Conservation (phyloP, 2,888 invertebrate species). For the Caenorhabditis angaria region DNA sequence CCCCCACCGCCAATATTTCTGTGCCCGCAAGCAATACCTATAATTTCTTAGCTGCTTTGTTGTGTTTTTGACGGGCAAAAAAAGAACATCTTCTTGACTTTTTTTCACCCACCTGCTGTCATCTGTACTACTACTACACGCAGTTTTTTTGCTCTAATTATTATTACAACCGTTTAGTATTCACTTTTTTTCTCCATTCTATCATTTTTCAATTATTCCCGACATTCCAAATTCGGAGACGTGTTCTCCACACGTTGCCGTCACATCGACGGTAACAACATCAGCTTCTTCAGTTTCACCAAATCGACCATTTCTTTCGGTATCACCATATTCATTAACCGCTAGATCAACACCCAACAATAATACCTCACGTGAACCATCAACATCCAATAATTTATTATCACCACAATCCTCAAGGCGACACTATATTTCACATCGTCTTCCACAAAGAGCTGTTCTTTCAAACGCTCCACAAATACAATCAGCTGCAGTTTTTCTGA, state of each 20-base stretch:
- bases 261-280: slow-evolving; percentile 34
- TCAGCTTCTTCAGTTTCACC: slow-evolving; percentile 26
- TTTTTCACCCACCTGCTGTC: not conserved
- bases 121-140: not conserved
- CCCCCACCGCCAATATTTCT: not conserved
- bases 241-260: slow-evolving; percentile 20
- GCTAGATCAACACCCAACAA: slow-evolving; percentile 24
- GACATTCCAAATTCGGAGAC: slow-evolving; percentile 8
- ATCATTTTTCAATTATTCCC: slow-evolving; percentile 2
- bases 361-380: slow-evolving; percentile 12
- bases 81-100: slow-evolving; percentile 5
- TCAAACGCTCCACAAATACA: slow-evolving; percentile 54
- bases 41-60: slow-evolving; percentile 13
- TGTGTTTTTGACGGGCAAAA: slow-evolving; percentile 16
- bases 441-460: slow-evolving; percentile 60
- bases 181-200: slow-evolving; percentile 2
- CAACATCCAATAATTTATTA: slow-evolving; percentile 15
- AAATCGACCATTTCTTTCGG: not conserved
- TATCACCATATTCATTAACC: slow-evolving; percentile 33
- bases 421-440: slow-evolving; percentile 62
- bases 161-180: not conserved
- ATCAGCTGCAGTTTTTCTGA: slow-evolving; percentile 49
- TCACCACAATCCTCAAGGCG: slow-evolving; percentile 42
- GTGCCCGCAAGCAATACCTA: slow-evolving; percentile 18
- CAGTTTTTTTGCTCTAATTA: not conserved